Percentiles rank a stretch among this genome's conserved stretches.
phyloP scores from a whole-genome alignment of 2,797 vertebrate genomes.

The Leuciscus waleckii region DNA sequence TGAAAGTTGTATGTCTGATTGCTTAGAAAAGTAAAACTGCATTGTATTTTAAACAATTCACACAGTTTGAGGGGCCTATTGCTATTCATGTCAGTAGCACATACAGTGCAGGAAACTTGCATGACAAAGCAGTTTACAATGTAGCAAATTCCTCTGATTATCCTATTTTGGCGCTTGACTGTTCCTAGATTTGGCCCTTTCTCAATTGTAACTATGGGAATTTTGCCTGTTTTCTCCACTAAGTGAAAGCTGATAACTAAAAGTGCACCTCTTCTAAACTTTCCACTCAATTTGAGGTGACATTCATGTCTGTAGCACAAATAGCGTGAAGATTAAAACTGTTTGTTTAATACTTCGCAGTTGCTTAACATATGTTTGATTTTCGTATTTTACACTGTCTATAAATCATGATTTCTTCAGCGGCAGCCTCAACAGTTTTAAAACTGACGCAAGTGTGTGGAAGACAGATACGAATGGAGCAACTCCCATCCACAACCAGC shows the following conservation, averaged over 20 bases:
- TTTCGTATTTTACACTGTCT: background rate
- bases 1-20: background rate
- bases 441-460: constrained; percentile 49
- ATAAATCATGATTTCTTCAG: constrained; percentile 7
- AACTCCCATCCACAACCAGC: constrained; percentile 78
- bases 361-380: background rate
- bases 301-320: background rate
- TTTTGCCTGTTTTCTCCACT: background rate
- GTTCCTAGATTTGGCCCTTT: background rate
- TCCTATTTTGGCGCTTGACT: background rate
- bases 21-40: background rate
- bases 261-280: background rate
- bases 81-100: background rate
- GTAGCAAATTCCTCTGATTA: too few species aligned
- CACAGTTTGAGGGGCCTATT: background rate
- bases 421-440: constrained; percentile 5
- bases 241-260: background rate
- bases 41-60: background rate
- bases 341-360: constrained; percentile 9
- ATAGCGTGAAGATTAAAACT: background rate
- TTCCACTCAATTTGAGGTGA: background rate
- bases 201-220: too few species aligned
- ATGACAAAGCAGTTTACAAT: background rate
- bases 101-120: background rate
- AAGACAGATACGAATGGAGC: constrained; percentile 53